Base-by-base conservation (phyloP, 2,113 vertebrate species). In the Apus apus region DNA sequence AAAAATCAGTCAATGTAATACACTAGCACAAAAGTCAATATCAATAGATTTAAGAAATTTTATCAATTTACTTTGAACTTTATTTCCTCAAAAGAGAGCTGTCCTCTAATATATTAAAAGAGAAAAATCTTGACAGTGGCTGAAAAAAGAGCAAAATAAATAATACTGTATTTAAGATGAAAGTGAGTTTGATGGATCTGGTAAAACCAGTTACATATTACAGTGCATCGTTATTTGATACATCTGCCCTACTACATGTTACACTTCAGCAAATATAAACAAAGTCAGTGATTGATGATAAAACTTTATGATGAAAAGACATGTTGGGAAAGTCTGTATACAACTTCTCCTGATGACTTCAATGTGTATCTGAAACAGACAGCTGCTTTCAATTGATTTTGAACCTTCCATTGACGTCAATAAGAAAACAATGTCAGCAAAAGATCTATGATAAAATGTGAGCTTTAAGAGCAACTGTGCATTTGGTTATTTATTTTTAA, bases 361-460 rank as follows among this genome's bases (percentile, higher is more conserved):
- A 93, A 48, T 1, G 12, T 92, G 87, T 18, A 20, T 67, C 66
- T 89, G 38, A 23, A 67, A 61, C 50, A 81, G 80, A 20, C 80
- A 96, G 76, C 87, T 93, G 93, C 87, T 94, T 91, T 46, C 80
- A 71, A 91, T 84, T 87, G 84, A 56, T 81, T 51, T 43, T 74
- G 87, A 81, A 95, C 74, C 29, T 65, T 43, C 68, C 53, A 32
- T 1, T 96, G 91, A 89, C 17, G 15, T 94, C 91, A 95, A 14
- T 27, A 58, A 67, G 73, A 81, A 92, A 95, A 89, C 73, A 94
- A 70, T 51, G 77, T 67, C 89, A 89, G 80, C 68, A 67, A 64
- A 90, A 86, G 60, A 74, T 66, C 56, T 5, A 14, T 0, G 1
- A 70, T 66, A 80, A 92, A 92, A 87, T 46, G 64, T 32, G 36